Evolutionary conservation across 2,888 invertebrate species (phyloP), one percentile per base, ranked within the genome.

Genomic region (Rotaria socialis): DNA sequence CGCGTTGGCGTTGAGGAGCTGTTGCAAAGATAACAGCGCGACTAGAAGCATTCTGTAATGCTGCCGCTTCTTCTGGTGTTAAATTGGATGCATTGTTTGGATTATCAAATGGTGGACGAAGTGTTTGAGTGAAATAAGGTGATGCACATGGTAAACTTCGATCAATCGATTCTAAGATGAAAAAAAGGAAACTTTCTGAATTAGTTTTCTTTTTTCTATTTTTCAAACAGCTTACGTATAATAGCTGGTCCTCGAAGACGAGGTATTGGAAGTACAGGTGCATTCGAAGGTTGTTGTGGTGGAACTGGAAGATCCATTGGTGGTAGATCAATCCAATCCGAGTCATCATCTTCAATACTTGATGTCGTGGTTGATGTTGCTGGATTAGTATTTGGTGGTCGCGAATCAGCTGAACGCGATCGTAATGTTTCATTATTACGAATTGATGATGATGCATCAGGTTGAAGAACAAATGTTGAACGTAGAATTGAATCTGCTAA

Each of bases 321-420:
- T 67, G 67, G 67, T 16, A 67, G 6, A 67, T 67, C 67, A 19
- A 67, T 35, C 67, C 67, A 67, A 35, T 67, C 67, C 35, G 27
- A 16, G 4, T 67, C 67, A 35, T 67, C 67, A 67, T 67, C 67
- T 16, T 67, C 67, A 43, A 43, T 80, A 47, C 47, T 47, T 80
- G 80, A 16, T 19, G 67, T 27, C 16, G 67, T 24, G 47, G 10
- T 7, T n/a, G 80, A 24, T 80, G 80, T 80, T 43, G 67, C 27
- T 27, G 47, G 24, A 24, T 24, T 47, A n/a, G 10, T 80, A 47
- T 43, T 47, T 5, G 80, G 10, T 80, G 80, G 80, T 47, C 80
- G 22, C 14, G 80, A 80, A 47, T 80, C 80, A n/a, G 80, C 80
- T 41, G 80, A 80, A 47, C 80, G 43, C n/a, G 80, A 80, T 24